phyloP scores from a whole-genome alignment of 2,888 invertebrate genomes.

The Gnatocerus cornutus region DNA sequence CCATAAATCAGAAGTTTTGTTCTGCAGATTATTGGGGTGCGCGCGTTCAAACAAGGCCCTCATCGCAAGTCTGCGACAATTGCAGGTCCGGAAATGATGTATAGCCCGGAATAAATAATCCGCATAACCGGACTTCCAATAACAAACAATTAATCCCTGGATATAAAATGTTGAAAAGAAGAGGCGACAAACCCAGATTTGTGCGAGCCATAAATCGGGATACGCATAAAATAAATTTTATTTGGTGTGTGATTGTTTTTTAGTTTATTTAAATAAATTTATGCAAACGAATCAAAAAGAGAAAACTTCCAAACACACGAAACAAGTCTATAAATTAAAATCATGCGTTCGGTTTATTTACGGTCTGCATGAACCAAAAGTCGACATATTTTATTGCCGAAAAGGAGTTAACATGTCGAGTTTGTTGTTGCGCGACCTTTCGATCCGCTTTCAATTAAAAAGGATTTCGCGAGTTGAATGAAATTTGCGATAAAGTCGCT shows the following conservation, averaged over 20 bases:
- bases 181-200: constrained; percentile 34
- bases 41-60: constrained; percentile 40
- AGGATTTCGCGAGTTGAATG: constrained; percentile 31
- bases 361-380: constrained; percentile 40
- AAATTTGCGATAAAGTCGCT: constrained; percentile 46
- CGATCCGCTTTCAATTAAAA: constrained; percentile 45
- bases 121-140: constrained; percentile 37
- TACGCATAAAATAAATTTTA: constrained; percentile 50
- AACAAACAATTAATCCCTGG: constrained; percentile 45
- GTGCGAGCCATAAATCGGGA: constrained; percentile 44
- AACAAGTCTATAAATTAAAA: constrained; percentile 49
- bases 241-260: constrained; percentile 9
- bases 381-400: constrained; percentile 43
- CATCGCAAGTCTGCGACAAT: constrained; percentile 40
- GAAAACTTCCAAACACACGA: constrained; percentile 46
- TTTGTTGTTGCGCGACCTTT: constrained; percentile 41
- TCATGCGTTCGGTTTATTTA: constrained; percentile 48
- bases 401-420: constrained; percentile 47
- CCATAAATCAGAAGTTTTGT: constrained; percentile 54
- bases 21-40: constrained; percentile 49
- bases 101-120: constrained; percentile 41
- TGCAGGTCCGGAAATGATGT: constrained; percentile 33
- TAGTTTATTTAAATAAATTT: constrained; percentile 48
- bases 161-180: constrained; percentile 34
- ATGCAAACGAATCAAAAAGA: constrained; percentile 48